Percentiles rank a stretch among this genome's conserved stretches.
Evolutionary conservation across 1,140 invertebrate genomes (phyloP).

Genomic region (Portunus trituberculatus): DNA sequence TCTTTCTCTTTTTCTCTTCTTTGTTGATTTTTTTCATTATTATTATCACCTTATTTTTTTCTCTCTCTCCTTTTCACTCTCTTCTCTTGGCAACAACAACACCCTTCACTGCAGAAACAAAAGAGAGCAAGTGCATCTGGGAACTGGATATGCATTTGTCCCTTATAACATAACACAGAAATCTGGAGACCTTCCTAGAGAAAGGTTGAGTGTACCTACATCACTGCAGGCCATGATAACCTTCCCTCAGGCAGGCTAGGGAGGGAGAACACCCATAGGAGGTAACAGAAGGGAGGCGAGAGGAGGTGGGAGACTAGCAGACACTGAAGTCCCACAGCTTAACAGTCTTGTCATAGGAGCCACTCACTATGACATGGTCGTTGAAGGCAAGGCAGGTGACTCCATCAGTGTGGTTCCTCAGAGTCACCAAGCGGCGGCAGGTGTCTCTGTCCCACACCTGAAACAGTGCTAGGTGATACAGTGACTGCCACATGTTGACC

Average conservation of each 20-base stretch:
- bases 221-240: no score
- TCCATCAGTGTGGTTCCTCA: constrained; percentile 83
- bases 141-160: not conserved
- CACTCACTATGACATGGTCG: constrained; percentile 83
- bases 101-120: not conserved
- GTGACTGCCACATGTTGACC: not conserved
- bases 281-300: not conserved
- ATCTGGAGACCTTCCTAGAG: no score
- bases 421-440: constrained; percentile 82
- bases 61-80: no score
- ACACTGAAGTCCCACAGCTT: constrained; percentile 84
- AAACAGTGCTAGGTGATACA: not conserved
- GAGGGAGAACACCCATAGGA: no score
- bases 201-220: no score
- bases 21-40: no score
- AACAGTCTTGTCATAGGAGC: constrained; percentile 83
- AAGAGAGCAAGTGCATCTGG: not conserved
- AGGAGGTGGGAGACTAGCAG: constrained; percentile 79
- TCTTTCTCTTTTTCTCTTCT: no score
- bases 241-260: no score
- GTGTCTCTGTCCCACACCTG: constrained; percentile 82
- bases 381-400: constrained; percentile 84
- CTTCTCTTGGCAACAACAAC: not conserved
- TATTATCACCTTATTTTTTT: no score
- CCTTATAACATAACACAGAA: no score